Evolutionary conservation across 2,888 invertebrate genomes (phyloP), one percentile per base, ranked within the genome.

Genomic region (Asteroscopus sphinx): DNA sequence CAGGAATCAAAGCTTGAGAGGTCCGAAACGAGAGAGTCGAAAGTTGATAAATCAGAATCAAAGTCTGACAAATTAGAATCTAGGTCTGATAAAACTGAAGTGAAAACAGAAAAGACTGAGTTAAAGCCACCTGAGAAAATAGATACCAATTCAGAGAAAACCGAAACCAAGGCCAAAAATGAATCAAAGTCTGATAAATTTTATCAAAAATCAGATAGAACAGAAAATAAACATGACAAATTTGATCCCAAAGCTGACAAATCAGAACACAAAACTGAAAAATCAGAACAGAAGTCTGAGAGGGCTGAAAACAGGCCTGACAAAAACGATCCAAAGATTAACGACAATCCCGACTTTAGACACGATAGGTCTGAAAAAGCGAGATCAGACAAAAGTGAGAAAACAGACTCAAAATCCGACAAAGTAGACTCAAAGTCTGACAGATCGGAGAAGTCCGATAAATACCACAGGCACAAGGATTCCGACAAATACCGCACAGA

Each of bases 391-490:
- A 70, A 68, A 62, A 13, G 47, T 6, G 72, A 68, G 0, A 67
- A 69, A 46, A 36, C 42, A 15, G 78, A 80, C 13, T 39, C 49
- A 3, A 81, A 70, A 45, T 3, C 62, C 6, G 72, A 73, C 15
- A 70, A 69, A 36, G 13, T 55, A 8, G 74, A 76, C 35, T 17
- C 53, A 16, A 76, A 76, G 63, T 55, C 73, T 0, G 85, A 83
- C 2, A 76, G 68, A 16, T 60, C 65, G 13, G 83, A 80, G 2
- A 77, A 76, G 62, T 30, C 63, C 17, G 86, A 87, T 28, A 87
- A 82, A 44, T 83, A 78, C 33, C 82, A 89, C 62, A 88, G 85
- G 64, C 87, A 90, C 48, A 87, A 83, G 58, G 88, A 71, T 33
- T 48, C 88, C 12, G 75, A 77, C 12, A 77, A 69, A 53, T 60